Percentiles rank a stretch among this genome's conserved stretches.
These are phyloP conservation scores for Polylopha cassiicola DNA, from an alignment of 2,888 invertebrate species.

Conservation along the genomic window DNA sequence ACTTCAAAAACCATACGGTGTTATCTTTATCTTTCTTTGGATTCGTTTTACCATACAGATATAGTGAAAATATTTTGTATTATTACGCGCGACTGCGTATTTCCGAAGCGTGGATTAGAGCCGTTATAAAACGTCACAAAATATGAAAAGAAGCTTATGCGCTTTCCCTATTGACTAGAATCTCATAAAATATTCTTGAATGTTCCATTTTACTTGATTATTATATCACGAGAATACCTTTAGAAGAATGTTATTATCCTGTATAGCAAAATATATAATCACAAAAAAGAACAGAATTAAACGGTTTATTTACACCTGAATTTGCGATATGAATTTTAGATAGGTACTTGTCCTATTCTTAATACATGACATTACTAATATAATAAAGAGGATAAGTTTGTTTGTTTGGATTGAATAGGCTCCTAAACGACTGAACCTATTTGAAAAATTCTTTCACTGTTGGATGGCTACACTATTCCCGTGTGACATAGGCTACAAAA, in stretches of 20 bases:
- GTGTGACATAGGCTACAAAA: too few species aligned
- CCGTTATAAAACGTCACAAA: constrained; percentile 49
- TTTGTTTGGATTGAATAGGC: too few species aligned
- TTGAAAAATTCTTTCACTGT: too few species aligned
- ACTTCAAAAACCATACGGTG: too few species aligned
- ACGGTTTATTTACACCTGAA: too few species aligned
- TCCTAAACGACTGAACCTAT: not conserved
- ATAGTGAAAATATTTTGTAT: constrained; percentile 41
- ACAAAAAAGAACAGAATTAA: constrained; percentile 25
- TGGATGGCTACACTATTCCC: too few species aligned
- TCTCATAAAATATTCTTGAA: constrained; percentile 47
- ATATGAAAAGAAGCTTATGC: constrained; percentile 58
- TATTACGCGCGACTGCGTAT: constrained; percentile 40
- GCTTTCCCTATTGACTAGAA: constrained; percentile 47
- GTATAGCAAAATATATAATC: constrained; percentile 17
- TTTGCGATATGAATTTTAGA: too few species aligned
- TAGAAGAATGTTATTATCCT: constrained; percentile 27
- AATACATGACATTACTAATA: too few species aligned
- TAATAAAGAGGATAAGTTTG: too few species aligned
- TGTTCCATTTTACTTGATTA: constrained; percentile 42
- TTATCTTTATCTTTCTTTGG: too few species aligned
- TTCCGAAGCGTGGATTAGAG: constrained; percentile 46
- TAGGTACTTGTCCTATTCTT: too few species aligned
- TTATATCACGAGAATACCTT: constrained; percentile 35
- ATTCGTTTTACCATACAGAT: constrained; percentile 20